Evolutionary conservation across 2,888 invertebrate genomes (phyloP).

Genomic region (Caenorhabditis doughertyi): DNA sequence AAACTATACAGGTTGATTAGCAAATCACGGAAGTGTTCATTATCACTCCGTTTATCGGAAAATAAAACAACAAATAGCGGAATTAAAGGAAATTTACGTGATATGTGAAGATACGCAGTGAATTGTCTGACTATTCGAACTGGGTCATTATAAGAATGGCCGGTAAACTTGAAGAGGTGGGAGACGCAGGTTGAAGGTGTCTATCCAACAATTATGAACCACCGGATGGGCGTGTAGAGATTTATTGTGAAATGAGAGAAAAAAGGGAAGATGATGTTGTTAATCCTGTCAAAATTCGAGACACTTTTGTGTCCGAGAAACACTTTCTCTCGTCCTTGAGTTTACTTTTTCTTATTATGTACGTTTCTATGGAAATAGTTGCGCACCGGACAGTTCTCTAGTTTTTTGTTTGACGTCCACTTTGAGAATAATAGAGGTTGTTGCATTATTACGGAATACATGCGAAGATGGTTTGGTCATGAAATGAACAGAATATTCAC

Average conservation of each 20-base stretch:
- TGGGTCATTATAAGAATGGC: slow-evolving; percentile 58
- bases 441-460: slow-evolving; percentile 26
- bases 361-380: slow-evolving; percentile 8
- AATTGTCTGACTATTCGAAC: slow-evolving; percentile 41
- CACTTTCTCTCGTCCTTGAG: slow-evolving; percentile 23
- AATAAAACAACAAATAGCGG: slow-evolving; percentile 33
- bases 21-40: slow-evolving; percentile 24
- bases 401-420: slow-evolving; percentile 57
- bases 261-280: neutral
- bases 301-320: slow-evolving; percentile 4
- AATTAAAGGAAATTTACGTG: neutral
- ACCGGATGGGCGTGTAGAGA: neutral
- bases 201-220: slow-evolving; percentile 54
- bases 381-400: slow-evolving; percentile 14
- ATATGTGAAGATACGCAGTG: slow-evolving; percentile 44
- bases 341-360: slow-evolving; percentile 5
- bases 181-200: slow-evolving; percentile 39
- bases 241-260: neutral
- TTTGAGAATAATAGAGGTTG: slow-evolving; percentile 28
- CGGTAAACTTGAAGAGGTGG: slow-evolving; percentile 6
- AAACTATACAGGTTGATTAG: neutral
- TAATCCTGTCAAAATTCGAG: slow-evolving; percentile 39
- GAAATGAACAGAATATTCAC: neutral
- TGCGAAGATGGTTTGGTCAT: slow-evolving; percentile 13
- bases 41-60: slow-evolving; percentile 2